A percentile compares a stretch with the other conserved stretches of the same genome.
Conservation (phyloP, 2,113 vertebrate species). For the Lampris incognitus region DNA sequence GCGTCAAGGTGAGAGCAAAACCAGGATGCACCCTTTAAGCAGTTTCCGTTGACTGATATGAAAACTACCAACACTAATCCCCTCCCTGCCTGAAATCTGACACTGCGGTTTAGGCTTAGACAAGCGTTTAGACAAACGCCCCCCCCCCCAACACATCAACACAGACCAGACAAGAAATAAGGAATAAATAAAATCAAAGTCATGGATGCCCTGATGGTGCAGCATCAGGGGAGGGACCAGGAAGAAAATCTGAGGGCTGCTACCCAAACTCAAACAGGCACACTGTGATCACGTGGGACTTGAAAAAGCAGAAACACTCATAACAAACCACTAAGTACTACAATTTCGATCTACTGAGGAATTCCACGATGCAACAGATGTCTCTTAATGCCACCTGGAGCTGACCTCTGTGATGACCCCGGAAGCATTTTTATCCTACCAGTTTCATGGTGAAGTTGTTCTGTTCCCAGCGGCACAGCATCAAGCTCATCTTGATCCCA, state of each 20-base stretch:
- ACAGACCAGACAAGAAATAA: neutral
- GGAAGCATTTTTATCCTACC: constrained; percentile 81
- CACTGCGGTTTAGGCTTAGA: constrained; percentile 4
- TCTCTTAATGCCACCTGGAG: neutral
- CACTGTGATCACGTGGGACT: neutral
- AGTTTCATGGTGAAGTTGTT: constrained; percentile 93
- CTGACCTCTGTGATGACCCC: constrained; percentile 32
- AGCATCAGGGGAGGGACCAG: constrained; percentile 4
- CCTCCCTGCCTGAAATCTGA: constrained; percentile 24
- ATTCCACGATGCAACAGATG: too few relatives aligned
- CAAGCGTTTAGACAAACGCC: constrained; percentile 42
- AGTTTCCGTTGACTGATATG: constrained; percentile 26
- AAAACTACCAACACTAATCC: constrained; percentile 30
- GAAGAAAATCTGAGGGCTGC: neutral
- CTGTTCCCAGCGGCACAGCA: constrained; percentile 93
- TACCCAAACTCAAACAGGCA: neutral
- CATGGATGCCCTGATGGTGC: constrained; percentile 26
- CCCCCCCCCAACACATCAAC: constrained; percentile 10
- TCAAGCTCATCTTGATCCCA: constrained; percentile 84
- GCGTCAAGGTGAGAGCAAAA: constrained; percentile 43
- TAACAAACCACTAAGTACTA: too few relatives aligned
- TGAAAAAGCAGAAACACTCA: too few relatives aligned
- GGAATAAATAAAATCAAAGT: neutral
- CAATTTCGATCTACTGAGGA: too few relatives aligned
- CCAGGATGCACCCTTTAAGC: constrained; percentile 31